Evolutionary conservation across 1,140 invertebrate species (phyloP).

Genomic region (Carcinoscorpius rotundicauda): DNA sequence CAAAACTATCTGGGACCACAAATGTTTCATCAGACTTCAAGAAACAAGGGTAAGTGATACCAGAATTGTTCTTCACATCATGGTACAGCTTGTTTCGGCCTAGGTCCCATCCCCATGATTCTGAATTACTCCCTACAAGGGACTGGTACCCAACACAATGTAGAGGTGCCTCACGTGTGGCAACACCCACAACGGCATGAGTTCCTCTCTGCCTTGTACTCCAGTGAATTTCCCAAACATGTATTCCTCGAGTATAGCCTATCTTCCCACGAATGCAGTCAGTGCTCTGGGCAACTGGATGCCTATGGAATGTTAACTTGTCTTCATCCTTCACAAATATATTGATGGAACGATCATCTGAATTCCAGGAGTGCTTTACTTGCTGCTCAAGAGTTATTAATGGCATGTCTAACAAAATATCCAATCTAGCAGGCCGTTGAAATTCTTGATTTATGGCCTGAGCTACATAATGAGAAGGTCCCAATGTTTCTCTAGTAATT

Average conservation of each 20-base stretch:
- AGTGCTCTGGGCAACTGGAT: conserved; percentile 97
- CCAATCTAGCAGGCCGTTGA: conserved; percentile 63
- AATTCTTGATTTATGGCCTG: conserved; percentile 36
- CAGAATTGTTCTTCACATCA: conserved; percentile 75
- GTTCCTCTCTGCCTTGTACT: conserved; percentile 91
- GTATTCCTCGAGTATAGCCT: conserved; percentile 89
- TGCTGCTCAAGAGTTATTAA: conserved; percentile 73
- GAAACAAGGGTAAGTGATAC: conserved; percentile 81
- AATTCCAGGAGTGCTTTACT: conserved; percentile 91
- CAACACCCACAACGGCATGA: conserved; percentile 97
- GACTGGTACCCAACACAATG: conserved; percentile 48
- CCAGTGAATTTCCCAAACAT: conserved; percentile 97
- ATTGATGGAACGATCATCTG: conserved; percentile 91
- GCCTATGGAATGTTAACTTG: conserved; percentile 93
- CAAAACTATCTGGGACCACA: conserved; percentile 92
- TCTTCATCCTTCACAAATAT: conserved; percentile 99
- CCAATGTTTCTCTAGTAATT: conserved; percentile 29
- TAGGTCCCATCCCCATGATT: conserved; percentile 98
- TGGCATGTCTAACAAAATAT: conserved; percentile 93
- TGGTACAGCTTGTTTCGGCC: conserved; percentile 92
- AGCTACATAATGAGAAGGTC: conserved; percentile 24
- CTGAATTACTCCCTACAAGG: conserved; percentile 64
- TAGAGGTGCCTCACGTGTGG: conserved; percentile 63
- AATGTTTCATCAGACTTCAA: conserved; percentile 93
- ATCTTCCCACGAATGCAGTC: conserved; percentile 95